phyloP scores from a whole-genome alignment of 1,140 invertebrate species.

The Elymnias hypermnestra region DNA sequence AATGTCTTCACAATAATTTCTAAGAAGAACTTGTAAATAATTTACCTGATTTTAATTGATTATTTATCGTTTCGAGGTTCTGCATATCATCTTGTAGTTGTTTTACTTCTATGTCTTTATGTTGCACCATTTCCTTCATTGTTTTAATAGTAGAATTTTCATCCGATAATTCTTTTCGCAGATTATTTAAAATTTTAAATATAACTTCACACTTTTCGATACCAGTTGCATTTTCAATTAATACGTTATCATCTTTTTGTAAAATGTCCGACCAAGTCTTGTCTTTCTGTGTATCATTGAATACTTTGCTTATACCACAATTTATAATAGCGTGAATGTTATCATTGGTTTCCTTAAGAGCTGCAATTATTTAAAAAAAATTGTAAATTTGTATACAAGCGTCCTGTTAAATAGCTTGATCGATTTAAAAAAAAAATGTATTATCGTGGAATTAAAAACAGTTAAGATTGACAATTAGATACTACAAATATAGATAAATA shows the following conservation, averaged over 20 bases:
- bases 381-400: too few species aligned
- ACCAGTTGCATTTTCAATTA: conserved; percentile 2
- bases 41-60: conserved; percentile 36
- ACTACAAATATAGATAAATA: too few species aligned
- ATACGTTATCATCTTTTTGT: conserved; percentile 15
- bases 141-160: conserved; percentile 20
- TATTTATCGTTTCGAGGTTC: conserved; percentile 21
- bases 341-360: conserved; percentile 11
- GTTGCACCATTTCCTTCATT: conserved; percentile 16
- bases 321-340: conserved; percentile 16
- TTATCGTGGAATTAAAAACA: too few species aligned
- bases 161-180: conserved; percentile 22
- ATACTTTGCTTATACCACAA: conserved; percentile 23
- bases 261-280: conserved; percentile 20
- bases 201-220: conserved; percentile 25
- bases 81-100: conserved; percentile 27
- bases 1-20: too few species aligned
- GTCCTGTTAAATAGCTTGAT: too few species aligned
- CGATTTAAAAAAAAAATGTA: too few species aligned
- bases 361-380: conserved; percentile 14
- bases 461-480: too few species aligned
- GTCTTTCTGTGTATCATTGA: conserved; percentile 20
- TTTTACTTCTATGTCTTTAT: conserved; percentile 25
- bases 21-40: too few species aligned
- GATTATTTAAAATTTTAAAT: conserved; percentile 23